These are phyloP conservation scores for Lypha dubia DNA, from an alignment of 2,888 invertebrate species.

Conservation along the genomic window DNA sequence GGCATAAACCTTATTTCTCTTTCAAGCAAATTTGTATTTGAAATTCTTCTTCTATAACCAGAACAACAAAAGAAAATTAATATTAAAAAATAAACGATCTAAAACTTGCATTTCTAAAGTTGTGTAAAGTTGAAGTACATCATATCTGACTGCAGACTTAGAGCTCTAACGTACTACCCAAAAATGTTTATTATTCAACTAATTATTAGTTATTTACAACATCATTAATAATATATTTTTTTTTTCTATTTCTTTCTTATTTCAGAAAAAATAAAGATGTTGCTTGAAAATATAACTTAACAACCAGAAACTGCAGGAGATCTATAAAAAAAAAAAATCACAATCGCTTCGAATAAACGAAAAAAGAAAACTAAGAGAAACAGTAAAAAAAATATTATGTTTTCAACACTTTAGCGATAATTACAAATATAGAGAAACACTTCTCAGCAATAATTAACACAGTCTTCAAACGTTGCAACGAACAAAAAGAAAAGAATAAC, in stretches of 20 bases:
- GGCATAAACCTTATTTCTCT: too few species aligned
- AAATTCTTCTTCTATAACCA: too few species aligned
- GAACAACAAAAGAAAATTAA: too few species aligned
- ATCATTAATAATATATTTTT: constrained; percentile 4
- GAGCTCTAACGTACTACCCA: too few species aligned
- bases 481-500: not conserved
- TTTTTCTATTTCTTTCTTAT: constrained; percentile 8
- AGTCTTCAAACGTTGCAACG: not conserved
- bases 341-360: not conserved
- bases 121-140: not conserved
- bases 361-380: not conserved
- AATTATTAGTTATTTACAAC: constrained; percentile 10
- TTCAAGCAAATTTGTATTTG: too few species aligned
- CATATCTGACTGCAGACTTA: not conserved
- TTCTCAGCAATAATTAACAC: not conserved
- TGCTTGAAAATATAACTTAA: not conserved
- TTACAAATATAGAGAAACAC: not conserved
- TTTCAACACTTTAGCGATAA: constrained; percentile 20
- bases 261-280: constrained; percentile 26
- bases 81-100: too few species aligned
- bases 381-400: constrained; percentile 13
- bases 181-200: not conserved
- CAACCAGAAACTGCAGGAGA: not conserved
- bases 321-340: not conserved
- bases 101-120: too few species aligned